Percentiles rank a stretch among this genome's conserved stretches.
phyloP scores from a whole-genome alignment of 2,797 vertebrate genomes.

The Eulemur rubriventer region DNA sequence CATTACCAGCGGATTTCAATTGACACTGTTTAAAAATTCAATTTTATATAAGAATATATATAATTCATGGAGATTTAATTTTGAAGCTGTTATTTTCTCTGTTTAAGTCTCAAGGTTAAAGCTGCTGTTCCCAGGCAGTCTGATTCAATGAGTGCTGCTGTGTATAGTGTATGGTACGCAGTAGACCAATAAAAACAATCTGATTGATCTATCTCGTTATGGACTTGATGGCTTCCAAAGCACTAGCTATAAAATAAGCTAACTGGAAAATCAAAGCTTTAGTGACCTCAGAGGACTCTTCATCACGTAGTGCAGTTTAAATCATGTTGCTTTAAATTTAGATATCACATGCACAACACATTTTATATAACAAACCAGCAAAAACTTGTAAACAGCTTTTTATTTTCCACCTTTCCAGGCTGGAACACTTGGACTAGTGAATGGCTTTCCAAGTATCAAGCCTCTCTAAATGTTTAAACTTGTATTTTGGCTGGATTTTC shows the following conservation, averaged over 20 bases:
- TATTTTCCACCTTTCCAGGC: constrained; percentile 62
- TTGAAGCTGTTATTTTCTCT: constrained; percentile 73
- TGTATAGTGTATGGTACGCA: constrained; percentile 78
- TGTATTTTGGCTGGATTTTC: constrained; percentile 35
- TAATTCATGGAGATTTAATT: constrained; percentile 81
- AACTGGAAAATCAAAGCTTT: constrained; percentile 87
- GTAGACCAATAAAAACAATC: constrained; percentile 84
- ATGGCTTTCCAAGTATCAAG: constrained; percentile 63
- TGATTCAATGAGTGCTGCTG: constrained; percentile 80
- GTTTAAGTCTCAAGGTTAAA: constrained; percentile 82
- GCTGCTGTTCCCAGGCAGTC: constrained; percentile 76
- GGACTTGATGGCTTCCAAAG: constrained; percentile 84
- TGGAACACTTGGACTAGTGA: constrained; percentile 52
- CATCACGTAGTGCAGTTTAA: constrained; percentile 82
- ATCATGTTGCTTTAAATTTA: constrained; percentile 84
- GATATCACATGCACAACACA: constrained; percentile 74
- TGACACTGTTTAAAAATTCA: constrained; percentile 82
- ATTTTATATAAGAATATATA: constrained; percentile 78
- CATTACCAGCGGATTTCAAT: constrained; percentile 77
- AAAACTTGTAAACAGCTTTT: constrained; percentile 73
- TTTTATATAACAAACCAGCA: constrained; percentile 79
- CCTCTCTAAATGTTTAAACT: constrained; percentile 51
- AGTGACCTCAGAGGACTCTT: constrained; percentile 85
- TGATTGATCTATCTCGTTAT: constrained; percentile 85
- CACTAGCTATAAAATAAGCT: constrained; percentile 85